A percentile compares a stretch with the other conserved stretches of the same genome.
These are phyloP conservation scores for Caloenas nicobarica DNA, from an alignment of 2,113 vertebrate genomes.

Conservation along the genomic window DNA sequence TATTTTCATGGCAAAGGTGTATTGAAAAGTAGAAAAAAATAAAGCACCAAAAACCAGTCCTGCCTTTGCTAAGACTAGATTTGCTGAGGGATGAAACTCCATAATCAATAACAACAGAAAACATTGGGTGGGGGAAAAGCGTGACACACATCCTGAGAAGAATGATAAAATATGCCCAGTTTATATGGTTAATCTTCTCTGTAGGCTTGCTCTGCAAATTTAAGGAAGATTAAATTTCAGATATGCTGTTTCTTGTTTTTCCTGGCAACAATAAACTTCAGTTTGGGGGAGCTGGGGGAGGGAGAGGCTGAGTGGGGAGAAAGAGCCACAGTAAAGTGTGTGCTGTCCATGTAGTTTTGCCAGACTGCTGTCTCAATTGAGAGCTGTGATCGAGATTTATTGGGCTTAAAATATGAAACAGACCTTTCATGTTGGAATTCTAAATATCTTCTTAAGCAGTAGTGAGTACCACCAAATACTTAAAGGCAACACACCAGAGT, in stretches of 20 bases:
- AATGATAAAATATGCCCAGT: not conserved
- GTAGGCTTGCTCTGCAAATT: conserved; percentile 44
- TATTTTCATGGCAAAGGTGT: not conserved
- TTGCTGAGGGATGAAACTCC: not conserved
- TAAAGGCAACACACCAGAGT: conserved; percentile 66
- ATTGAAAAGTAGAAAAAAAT: not conserved
- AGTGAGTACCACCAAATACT: conserved; percentile 60
- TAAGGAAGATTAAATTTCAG: conserved; percentile 63
- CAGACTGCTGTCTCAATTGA: conserved; percentile 66
- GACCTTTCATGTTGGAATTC: conserved; percentile 73
- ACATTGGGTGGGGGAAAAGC: not conserved
- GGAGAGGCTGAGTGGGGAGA: conserved; percentile 46
- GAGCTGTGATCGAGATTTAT: conserved; percentile 70
- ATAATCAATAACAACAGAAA: not conserved
- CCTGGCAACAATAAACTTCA: conserved; percentile 56
- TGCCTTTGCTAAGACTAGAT: not conserved
- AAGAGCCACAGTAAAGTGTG: conserved; percentile 51
- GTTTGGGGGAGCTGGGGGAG: not conserved
- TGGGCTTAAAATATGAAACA: conserved; percentile 71
- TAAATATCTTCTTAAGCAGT: conserved; percentile 72
- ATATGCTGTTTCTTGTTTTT: conserved; percentile 66
- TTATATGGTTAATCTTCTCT: conserved; percentile 27
- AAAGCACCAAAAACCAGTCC: not conserved
- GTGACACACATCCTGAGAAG: not conserved
- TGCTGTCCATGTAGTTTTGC: conserved; percentile 63